Evolutionary conservation across 2,113 vertebrate species (phyloP).

Genomic region (Symphodus melops): DNA sequence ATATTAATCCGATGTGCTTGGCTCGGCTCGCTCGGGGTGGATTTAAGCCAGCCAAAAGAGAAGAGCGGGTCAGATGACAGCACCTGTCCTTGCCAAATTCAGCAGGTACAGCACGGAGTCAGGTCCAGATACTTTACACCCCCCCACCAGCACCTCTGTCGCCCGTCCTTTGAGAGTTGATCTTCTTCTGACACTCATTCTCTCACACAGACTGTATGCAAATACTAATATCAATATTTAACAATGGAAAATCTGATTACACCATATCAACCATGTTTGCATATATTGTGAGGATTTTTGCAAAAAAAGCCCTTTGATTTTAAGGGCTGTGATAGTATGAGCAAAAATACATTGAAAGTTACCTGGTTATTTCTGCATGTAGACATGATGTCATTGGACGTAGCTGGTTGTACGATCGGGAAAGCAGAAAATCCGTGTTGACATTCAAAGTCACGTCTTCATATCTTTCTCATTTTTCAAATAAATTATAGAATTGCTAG

Average conservation of each 20-base stretch:
- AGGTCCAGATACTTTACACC: background rate
- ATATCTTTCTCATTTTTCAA: background rate
- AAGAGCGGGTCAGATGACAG: constrained; percentile 46
- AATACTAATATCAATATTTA: background rate
- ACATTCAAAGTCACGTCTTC: background rate
- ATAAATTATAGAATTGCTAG: background rate
- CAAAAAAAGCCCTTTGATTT: background rate
- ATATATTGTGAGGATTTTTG: background rate
- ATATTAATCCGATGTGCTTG: constrained; percentile 53
- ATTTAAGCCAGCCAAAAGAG: constrained; percentile 27
- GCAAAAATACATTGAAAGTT: constrained; percentile 4
- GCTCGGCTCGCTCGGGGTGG: constrained; percentile 24
- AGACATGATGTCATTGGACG: background rate
- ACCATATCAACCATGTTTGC: background rate
- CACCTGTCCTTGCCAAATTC: constrained; percentile 32
- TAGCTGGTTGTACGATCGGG: no score
- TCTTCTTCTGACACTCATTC: background rate
- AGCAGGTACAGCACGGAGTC: constrained; percentile 38
- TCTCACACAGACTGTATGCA: background rate
- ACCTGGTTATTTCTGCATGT: background rate
- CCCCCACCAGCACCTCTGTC: no score
- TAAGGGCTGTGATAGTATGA: background rate
- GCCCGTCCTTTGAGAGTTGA: background rate
- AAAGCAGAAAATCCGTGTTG: background rate
- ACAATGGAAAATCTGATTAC: background rate